Base-by-base conservation (phyloP, 2,113 vertebrate genomes). In the Lophotis ruficrista region DNA sequence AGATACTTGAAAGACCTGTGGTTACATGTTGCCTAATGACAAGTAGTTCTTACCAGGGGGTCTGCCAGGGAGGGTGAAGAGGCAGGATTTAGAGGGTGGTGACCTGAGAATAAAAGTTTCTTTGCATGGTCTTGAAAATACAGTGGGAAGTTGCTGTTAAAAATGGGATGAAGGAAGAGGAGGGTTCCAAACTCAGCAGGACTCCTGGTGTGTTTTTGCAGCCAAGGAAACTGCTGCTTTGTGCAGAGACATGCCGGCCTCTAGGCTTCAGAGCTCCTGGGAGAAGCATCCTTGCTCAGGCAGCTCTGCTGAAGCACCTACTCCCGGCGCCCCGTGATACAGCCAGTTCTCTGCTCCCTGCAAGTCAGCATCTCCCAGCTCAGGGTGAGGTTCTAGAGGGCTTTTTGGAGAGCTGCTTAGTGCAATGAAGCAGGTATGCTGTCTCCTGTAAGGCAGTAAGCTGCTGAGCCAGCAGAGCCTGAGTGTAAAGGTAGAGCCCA, bases 251-350 rank as follows among this genome's bases (percentile, higher is more conserved):
- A 22, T 25, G 54, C 30, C 31, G 27, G 53, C 53, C 47, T 77
- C 50, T 33, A 8, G 41, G 28, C 31, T 61, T 19, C 56, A 72
- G 31, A 22, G 14, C 65, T 69, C 45, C 50, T 56, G 65, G 28
- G 35, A 54, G 57, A 64, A 83, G 13, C 12, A 1, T 54, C 41
- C 33, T 5, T 62, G 53, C 1, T 14, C 24, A 24, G 10, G 21
- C 31, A 81, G 43, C 62, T 90, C 50, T 23, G 22, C 58, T 45
- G 4, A 3, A 54, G 62, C 27, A 12, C 19, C 0, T 1, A 2
- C 20, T 50, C 5, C 37, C 54, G 62, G 58, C 3, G 13, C 21
- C 53, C 33, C 10, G 3, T 19, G 24, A 14, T 12, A 5, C 0
- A 41, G 28, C 4, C 22, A 33, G 24, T 30, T 48, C 27, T 70